phyloP scores from a whole-genome alignment of 1,140 invertebrate species.

The Lysiphlebus fabarum region DNA sequence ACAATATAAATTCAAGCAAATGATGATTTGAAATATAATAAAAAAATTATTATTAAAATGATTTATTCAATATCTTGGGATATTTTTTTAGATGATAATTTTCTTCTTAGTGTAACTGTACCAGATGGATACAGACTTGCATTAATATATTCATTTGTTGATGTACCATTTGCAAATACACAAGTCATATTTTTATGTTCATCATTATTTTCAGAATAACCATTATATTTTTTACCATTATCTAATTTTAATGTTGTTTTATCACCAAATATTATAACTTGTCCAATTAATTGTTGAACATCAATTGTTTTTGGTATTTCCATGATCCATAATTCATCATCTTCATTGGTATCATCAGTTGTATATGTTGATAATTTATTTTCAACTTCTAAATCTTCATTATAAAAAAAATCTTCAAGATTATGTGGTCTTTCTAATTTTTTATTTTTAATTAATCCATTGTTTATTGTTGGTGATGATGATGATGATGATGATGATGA shows the following conservation, averaged over 20 bases:
- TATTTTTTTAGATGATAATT: slow-evolving; percentile 31
- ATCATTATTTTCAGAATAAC: slow-evolving; percentile 29
- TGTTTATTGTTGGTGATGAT: neutral
- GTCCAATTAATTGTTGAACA: slow-evolving; percentile 33
- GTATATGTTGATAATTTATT: slow-evolving; percentile 29
- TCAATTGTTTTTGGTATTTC: slow-evolving; percentile 41
- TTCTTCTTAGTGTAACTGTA: slow-evolving; percentile 34
- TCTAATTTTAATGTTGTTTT: slow-evolving; percentile 41
- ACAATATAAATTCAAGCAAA: neutral
- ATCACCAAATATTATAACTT: slow-evolving; percentile 32
- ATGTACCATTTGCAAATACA: slow-evolving; percentile 32
- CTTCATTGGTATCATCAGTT: slow-evolving; percentile 33
- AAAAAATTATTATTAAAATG: slow-evolving; percentile 23
- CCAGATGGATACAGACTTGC: slow-evolving; percentile 39
- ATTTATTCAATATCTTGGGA: slow-evolving; percentile 14
- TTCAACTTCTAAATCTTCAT: slow-evolving; percentile 15
- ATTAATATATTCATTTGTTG: slow-evolving; percentile 29
- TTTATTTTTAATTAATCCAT: neutral
- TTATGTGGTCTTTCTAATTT: neutral
- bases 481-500: neutral
- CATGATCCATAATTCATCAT: slow-evolving; percentile 42
- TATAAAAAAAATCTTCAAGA: slow-evolving; percentile 2
- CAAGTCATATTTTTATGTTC: slow-evolving; percentile 32
- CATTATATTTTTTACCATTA: slow-evolving; percentile 25
- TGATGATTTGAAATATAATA: slow-evolving; percentile 25